Evolutionary conservation across 1,140 invertebrate genomes (phyloP).

Genomic region (Matsumurasca onukii): DNA sequence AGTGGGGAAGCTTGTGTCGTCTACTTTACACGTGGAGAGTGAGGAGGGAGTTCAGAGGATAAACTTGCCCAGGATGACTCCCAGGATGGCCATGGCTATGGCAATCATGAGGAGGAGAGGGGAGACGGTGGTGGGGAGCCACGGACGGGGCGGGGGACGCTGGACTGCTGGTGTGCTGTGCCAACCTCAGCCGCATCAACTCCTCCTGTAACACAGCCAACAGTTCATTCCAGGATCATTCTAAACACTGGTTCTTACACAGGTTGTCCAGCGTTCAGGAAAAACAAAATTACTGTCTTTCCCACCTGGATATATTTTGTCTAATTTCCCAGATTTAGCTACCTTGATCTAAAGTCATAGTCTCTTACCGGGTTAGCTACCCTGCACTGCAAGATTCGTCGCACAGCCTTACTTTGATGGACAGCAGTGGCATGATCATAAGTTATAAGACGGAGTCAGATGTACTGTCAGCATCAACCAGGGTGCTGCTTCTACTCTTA

Average conservation of each 20-base stretch:
- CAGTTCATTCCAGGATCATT: neutral
- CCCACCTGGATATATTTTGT: neutral
- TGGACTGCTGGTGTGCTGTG: constrained; percentile 34
- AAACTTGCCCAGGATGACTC: constrained; percentile 53
- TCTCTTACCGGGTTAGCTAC: too few relatives aligned
- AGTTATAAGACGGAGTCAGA: too few relatives aligned
- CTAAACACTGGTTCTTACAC: neutral
- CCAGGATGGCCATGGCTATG: constrained; percentile 48
- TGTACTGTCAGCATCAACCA: too few relatives aligned
- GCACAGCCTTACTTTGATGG: too few relatives aligned
- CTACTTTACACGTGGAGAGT: constrained; percentile 26
- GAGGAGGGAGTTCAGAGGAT: constrained; percentile 38
- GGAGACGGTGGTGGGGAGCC: constrained; percentile 42
- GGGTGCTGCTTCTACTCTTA: too few relatives aligned
- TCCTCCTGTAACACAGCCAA: constrained; percentile 38
- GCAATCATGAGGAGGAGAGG: constrained; percentile 49
- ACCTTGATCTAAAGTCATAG: too few relatives aligned
- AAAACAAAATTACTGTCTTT: too few relatives aligned
- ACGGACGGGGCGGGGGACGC: constrained; percentile 30
- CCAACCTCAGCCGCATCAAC: constrained; percentile 32
- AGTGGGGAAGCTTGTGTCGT: constrained; percentile 26
- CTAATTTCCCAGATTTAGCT: too few relatives aligned
- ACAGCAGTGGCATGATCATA: too few relatives aligned
- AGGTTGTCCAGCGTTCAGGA: too few relatives aligned
- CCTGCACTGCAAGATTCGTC: too few relatives aligned